Evolutionary conservation across 2,888 invertebrate genomes (phyloP).

Genomic region (Plemyria rubiginata): DNA sequence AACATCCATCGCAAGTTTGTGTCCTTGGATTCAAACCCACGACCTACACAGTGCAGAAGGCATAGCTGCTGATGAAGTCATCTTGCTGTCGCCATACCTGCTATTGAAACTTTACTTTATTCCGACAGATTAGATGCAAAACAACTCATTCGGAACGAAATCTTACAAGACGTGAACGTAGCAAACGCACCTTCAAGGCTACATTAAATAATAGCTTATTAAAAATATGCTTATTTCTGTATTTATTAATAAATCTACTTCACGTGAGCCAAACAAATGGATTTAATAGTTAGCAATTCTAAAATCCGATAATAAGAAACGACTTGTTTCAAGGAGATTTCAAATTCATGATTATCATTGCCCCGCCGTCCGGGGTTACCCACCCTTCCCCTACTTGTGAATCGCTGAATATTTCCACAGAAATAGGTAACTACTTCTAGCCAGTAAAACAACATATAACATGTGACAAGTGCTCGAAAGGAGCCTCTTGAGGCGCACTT

Average conservation of each 20-base stretch:
- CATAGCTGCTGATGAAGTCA: too few species aligned
- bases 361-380: too few species aligned
- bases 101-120: background rate
- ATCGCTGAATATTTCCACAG: too few species aligned
- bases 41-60: too few species aligned
- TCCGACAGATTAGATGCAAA: background rate
- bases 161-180: background rate
- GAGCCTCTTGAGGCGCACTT: too few species aligned
- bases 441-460: too few species aligned
- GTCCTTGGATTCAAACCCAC: too few species aligned
- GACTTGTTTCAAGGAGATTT: constrained; percentile 7
- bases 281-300: constrained; percentile 19
- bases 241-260: background rate
- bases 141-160: constrained; percentile 1
- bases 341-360: background rate
- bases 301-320: constrained; percentile 3
- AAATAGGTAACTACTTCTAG: background rate
- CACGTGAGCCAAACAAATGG: constrained; percentile 2
- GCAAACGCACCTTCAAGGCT: background rate
- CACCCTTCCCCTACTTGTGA: too few species aligned
- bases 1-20: too few species aligned
- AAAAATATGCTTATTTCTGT: constrained; percentile 6
- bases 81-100: background rate
- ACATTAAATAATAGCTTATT: background rate
- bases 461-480: too few species aligned